Percentiles rank a stretch among this genome's conserved stretches.
These are phyloP conservation scores for Scortum barcoo DNA, from an alignment of 2,113 vertebrate species.

Conservation along the genomic window DNA sequence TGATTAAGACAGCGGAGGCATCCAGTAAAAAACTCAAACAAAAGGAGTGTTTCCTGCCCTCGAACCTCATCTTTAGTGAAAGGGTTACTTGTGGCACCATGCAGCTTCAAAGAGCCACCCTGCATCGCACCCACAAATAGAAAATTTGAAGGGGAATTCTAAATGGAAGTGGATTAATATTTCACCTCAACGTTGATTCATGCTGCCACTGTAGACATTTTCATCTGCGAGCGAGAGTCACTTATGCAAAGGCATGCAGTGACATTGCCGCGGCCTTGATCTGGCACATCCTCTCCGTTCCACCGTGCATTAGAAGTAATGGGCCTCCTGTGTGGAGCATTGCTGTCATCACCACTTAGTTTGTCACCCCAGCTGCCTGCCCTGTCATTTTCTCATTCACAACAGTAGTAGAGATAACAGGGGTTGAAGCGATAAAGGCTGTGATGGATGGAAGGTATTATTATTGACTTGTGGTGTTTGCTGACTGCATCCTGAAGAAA, in stretches of 20 bases:
- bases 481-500: constrained; percentile 37
- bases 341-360: constrained; percentile 46
- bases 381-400: constrained; percentile 50
- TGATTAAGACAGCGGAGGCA: neutral
- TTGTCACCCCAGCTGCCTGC: constrained; percentile 27
- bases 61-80: constrained; percentile 55
- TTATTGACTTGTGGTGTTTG: constrained; percentile 43
- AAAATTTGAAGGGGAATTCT: constrained; percentile 86
- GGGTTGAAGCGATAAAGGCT: constrained; percentile 2
- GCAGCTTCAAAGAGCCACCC: constrained; percentile 80
- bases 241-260: constrained; percentile 57
- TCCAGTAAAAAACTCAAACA: neutral
- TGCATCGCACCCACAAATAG: constrained; percentile 77
- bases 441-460: constrained; percentile 42
- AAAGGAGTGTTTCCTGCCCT: constrained; percentile 40
- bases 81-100: constrained; percentile 72
- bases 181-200: constrained; percentile 83
- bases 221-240: constrained; percentile 36
- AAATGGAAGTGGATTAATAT: constrained; percentile 86
- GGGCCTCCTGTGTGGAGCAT: constrained; percentile 41
- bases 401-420: constrained; percentile 7
- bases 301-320: constrained; percentile 42
- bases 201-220: constrained; percentile 72
- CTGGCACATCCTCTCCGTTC: constrained; percentile 45
- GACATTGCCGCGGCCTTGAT: constrained; percentile 39